Evolutionary conservation across 1,140 invertebrate genomes (phyloP).

Genomic region (Drosophila varians): DNA sequence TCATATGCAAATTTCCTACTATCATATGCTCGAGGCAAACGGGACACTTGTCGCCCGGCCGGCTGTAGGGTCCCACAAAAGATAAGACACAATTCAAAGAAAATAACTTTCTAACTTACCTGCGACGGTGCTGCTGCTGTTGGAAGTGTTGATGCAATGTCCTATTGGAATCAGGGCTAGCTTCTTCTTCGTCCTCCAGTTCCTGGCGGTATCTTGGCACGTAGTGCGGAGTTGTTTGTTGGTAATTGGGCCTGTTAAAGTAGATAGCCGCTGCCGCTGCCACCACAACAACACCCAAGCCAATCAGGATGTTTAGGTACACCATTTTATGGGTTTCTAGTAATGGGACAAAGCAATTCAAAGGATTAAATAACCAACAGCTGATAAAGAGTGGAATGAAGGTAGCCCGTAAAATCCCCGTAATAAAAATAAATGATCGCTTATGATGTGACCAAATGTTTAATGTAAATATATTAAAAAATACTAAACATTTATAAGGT

Average conservation of each 20-base stretch:
- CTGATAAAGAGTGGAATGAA: background rate
- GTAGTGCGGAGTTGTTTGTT: background rate
- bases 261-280: conserved; percentile 32
- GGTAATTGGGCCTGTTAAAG: background rate
- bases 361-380: conserved; percentile 6
- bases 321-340: conserved; percentile 36
- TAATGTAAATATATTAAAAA: background rate
- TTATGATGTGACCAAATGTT: conserved; percentile 1
- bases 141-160: background rate
- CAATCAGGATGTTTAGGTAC: conserved; percentile 17
- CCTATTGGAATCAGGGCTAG: background rate
- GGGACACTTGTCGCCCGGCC: conserved; percentile 41
- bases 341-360: background rate
- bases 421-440: conserved; percentile 8
- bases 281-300: conserved; percentile 22
- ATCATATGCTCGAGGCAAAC: conserved; percentile 21
- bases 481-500: background rate
- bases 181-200: background rate
- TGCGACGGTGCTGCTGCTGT: conserved; percentile 2
- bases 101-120: conserved; percentile 1
- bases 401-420: conserved; percentile 22
- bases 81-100: background rate
- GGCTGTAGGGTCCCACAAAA: conserved; percentile 21
- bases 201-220: background rate
- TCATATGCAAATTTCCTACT: conserved; percentile 2